Evolutionary conservation across 2,797 vertebrate genomes (phyloP).

Genomic region (Petrocephalus sullivani): DNA sequence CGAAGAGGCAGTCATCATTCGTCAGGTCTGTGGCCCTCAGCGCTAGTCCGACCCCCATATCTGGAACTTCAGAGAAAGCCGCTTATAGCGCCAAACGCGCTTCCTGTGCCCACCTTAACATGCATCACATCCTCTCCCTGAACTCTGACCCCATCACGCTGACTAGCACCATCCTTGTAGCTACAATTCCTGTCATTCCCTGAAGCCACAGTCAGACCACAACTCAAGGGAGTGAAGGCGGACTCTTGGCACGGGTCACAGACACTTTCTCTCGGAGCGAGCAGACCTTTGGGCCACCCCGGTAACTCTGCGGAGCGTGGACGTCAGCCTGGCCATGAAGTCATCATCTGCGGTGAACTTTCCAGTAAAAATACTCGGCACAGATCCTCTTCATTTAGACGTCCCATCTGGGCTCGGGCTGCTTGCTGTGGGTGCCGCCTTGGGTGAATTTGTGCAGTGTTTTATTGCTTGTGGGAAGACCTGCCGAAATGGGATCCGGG

Average conservation of each 20-base stretch:
- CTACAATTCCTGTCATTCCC: background rate
- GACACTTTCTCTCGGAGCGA: background rate
- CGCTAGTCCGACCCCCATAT: background rate
- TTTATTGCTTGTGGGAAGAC: background rate
- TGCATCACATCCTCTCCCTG: background rate
- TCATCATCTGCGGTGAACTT: background rate
- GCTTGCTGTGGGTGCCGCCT: no score
- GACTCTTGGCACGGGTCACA: background rate
- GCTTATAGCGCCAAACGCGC: background rate
- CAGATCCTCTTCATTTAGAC: slow-evolving; percentile 11
- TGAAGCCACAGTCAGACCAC: background rate
- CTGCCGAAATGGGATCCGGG: background rate
- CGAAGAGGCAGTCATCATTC: background rate
- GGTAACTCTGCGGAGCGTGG: background rate
- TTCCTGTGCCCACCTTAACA: background rate
- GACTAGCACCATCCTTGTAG: background rate
- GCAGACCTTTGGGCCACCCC: background rate
- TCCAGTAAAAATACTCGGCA: slow-evolving; percentile 12
- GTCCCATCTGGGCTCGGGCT: background rate
- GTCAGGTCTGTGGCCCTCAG: background rate
- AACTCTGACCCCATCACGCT: background rate
- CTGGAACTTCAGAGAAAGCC: background rate
- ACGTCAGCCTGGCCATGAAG: background rate
- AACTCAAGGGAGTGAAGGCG: background rate
- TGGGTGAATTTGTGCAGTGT: background rate